Evolutionary conservation across 2,888 invertebrate species (phyloP).

Genomic region (Drosophila demipolita): DNA sequence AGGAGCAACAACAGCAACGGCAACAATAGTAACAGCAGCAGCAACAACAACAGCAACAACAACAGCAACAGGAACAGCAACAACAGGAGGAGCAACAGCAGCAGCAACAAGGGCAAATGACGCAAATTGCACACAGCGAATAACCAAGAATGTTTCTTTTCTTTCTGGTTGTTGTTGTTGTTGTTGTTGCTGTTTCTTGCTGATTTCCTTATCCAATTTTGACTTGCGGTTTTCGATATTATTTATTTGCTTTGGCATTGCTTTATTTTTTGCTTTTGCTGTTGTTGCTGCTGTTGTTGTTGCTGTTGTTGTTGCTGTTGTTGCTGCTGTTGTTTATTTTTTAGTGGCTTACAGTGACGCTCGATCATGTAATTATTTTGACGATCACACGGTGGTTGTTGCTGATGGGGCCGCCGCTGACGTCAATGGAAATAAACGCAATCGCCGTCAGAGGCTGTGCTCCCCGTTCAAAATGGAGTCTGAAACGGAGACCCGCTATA

Average conservation of each 20-base stretch:
- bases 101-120: conserved; percentile 58
- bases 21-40: conserved; percentile 36
- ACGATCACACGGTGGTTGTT: conserved; percentile 65
- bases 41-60: conserved; percentile 18
- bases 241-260: conserved; percentile 30
- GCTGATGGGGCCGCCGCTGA: conserved; percentile 61
- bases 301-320: background rate
- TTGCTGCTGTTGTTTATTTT: conserved; percentile 23
- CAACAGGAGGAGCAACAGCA: conserved; percentile 2
- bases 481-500: background rate
- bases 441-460: conserved; percentile 26
- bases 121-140: conserved; percentile 64
- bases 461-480: background rate
- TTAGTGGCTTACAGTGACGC: conserved; percentile 48
- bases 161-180: conserved; percentile 1
- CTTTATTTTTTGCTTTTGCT: conserved; percentile 1
- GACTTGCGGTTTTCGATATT: conserved; percentile 52
- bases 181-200: conserved; percentile 22
- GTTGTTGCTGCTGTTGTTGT: background rate
- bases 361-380: conserved; percentile 75
- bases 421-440: conserved; percentile 73
- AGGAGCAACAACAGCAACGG: conserved; percentile 40
- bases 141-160: conserved; percentile 41
- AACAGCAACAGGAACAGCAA: conserved; percentile 19
- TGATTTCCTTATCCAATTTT: conserved; percentile 53